These are phyloP conservation scores for Drosophila pseudoobscura DNA, from an alignment of 1,140 invertebrate genomes.

Conservation along the genomic window DNA sequence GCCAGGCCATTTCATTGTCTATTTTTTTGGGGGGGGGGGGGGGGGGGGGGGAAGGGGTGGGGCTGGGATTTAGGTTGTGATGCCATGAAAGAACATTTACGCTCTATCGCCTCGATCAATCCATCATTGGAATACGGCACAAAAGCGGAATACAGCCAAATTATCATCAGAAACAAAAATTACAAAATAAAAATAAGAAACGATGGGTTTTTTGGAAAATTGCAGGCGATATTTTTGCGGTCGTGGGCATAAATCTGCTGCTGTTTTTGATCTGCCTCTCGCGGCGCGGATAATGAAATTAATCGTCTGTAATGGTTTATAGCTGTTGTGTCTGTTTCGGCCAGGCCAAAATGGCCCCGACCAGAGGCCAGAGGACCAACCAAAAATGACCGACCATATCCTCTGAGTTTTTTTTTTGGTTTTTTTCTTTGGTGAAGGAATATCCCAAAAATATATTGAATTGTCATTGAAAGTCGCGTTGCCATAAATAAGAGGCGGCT, in stretches of 20 bases:
- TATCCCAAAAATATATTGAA: conserved; percentile 64
- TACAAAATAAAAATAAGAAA: conserved; percentile 5
- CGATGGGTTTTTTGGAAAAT: conserved; percentile 32
- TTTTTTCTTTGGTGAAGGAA: neutral
- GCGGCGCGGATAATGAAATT: conserved; percentile 75
- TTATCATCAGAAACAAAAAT: conserved; percentile 25
- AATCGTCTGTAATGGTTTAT: conserved; percentile 82
- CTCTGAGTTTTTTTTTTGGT: neutral
- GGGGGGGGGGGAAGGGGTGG: too few species aligned
- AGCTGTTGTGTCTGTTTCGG: conserved; percentile 42
- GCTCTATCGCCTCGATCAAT: neutral
- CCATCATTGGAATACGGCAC: conserved; percentile 2
- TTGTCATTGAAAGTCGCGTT: conserved; percentile 69
- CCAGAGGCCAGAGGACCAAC: conserved; percentile 5
- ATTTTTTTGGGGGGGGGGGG: neutral
- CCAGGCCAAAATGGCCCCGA: conserved; percentile 28
- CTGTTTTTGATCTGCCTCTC: conserved; percentile 67
- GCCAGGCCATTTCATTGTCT: conserved; percentile 10
- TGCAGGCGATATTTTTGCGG: conserved; percentile 55
- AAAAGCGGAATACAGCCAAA: conserved; percentile 33
- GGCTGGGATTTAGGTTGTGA: too few species aligned
- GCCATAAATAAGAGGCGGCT: conserved; percentile 69
- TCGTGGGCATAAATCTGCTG: conserved; percentile 74
- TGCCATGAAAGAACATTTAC: conserved; percentile 3
- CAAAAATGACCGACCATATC: conserved; percentile 41